Conservation (phyloP, 2,113 vertebrate genomes). For the Passer domesticus region DNA sequence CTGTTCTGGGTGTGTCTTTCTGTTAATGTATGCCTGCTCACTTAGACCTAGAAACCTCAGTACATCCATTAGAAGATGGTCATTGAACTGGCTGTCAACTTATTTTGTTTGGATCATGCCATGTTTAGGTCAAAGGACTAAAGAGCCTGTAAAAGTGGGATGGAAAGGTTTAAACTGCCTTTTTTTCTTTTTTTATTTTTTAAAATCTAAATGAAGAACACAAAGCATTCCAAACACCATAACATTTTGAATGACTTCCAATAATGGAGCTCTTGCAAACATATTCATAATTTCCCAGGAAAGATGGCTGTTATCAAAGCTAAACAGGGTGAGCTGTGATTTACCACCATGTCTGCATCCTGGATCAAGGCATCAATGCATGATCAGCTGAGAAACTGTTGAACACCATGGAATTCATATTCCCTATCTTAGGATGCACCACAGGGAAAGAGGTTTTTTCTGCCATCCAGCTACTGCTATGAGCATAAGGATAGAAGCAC, state of each 20-base stretch:
- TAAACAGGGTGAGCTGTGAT: not conserved
- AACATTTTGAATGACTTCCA: not conserved
- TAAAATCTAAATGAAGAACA: not conserved
- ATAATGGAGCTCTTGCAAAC: not conserved
- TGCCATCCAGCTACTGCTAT: not conserved
- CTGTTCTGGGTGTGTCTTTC: not conserved
- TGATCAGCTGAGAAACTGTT: not conserved
- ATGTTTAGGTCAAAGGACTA: not conserved
- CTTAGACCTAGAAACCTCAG: not conserved
- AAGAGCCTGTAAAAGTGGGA: not conserved
- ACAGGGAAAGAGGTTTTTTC: not conserved
- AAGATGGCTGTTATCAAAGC: not conserved
- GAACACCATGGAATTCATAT: not conserved
- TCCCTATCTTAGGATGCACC: not conserved
- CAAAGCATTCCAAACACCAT: not conserved
- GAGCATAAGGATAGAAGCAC: not conserved
- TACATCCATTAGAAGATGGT: not conserved
- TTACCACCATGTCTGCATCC: not conserved
- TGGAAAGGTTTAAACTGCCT: not conserved
- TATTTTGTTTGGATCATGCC: not conserved
- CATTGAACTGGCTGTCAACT: not conserved
- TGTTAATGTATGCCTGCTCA: not conserved
- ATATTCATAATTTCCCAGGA: not conserved
- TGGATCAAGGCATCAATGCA: rapidly evolving
- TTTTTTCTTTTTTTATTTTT: not conserved